A percentile compares a stretch with the other conserved stretches of the same genome.
Evolutionary conservation across 2,797 vertebrate species (phyloP).

Genomic region (Sebastes dallii): DNA sequence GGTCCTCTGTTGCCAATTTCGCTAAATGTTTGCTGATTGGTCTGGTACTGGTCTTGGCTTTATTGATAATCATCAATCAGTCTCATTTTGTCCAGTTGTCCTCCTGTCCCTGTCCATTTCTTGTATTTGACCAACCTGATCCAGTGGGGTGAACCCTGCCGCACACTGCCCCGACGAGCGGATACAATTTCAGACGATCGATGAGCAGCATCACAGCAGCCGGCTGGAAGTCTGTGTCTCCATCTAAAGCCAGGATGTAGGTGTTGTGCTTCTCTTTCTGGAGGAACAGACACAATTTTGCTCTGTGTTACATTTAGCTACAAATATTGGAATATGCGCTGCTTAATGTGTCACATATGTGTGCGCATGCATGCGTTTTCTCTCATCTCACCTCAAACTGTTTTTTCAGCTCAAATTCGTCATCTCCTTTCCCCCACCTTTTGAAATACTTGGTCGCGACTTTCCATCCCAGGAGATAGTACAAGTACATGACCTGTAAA

Average conservation of each 20-base stretch:
- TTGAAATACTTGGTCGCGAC: conserved; percentile 59
- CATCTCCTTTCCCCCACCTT: conserved; percentile 3
- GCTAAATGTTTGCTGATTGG: background rate
- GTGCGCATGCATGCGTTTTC: background rate
- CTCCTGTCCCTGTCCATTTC: too few relatives aligned
- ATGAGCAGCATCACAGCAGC: conserved; percentile 78
- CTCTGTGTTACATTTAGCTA: background rate
- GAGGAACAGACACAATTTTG: background rate
- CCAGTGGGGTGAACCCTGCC: conserved; percentile 84
- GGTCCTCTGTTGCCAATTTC: background rate
- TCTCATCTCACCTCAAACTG: conserved; percentile 47
- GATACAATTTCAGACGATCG: conserved; percentile 78
- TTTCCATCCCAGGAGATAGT: conserved; percentile 77
- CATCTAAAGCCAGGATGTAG: conserved; percentile 80
- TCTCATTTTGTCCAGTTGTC: background rate
- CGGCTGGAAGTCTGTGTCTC: conserved; percentile 83
- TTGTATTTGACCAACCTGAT: conserved; percentile 57
- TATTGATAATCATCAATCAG: background rate
- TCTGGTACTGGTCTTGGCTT: background rate
- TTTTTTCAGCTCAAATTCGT: background rate
- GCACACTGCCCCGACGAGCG: conserved; percentile 77
- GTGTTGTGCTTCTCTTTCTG: conserved; percentile 80
- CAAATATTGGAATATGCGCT: background rate
- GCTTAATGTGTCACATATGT: background rate
- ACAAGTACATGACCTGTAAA: conserved; percentile 79